phyloP scores from a whole-genome alignment of 2,888 invertebrate species.

The Heliconius ethilla region DNA sequence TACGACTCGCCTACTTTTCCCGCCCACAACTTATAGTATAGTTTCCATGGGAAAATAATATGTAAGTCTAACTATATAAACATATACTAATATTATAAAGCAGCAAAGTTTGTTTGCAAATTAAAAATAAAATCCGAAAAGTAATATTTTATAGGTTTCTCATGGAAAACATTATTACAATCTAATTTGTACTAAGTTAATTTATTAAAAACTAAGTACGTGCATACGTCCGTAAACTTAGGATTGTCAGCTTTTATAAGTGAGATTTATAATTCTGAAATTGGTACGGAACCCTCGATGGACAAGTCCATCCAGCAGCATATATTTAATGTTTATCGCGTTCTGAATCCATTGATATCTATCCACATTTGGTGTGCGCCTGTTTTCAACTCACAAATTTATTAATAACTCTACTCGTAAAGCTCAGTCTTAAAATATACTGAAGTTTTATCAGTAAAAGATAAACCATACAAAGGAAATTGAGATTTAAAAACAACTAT shows the following conservation, averaged over 20 bases:
- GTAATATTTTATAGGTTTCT: too few relatives aligned
- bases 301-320: too few relatives aligned
- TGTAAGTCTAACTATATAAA: background rate
- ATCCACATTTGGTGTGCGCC: background rate
- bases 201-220: too few relatives aligned
- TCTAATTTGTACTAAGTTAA: too few relatives aligned
- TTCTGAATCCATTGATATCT: background rate
- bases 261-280: too few relatives aligned
- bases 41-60: background rate
- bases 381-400: slow-evolving; percentile 9
- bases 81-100: background rate
- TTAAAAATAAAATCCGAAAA: too few relatives aligned
- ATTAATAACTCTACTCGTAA: background rate
- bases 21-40: background rate
- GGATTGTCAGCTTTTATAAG: too few relatives aligned
- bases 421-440: background rate
- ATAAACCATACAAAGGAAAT: slow-evolving; percentile 2
- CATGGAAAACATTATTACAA: too few relatives aligned
- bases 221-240: too few relatives aligned
- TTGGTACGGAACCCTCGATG: too few relatives aligned
- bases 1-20: background rate
- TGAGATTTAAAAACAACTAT: background rate
- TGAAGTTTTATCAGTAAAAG: background rate
- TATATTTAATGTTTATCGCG: background rate
- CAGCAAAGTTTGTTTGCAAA: background rate